Evolutionary conservation across 1,140 invertebrate genomes (phyloP), one percentile per base, ranked within the genome.

Genomic region (Lordiphosa mommai): DNA sequence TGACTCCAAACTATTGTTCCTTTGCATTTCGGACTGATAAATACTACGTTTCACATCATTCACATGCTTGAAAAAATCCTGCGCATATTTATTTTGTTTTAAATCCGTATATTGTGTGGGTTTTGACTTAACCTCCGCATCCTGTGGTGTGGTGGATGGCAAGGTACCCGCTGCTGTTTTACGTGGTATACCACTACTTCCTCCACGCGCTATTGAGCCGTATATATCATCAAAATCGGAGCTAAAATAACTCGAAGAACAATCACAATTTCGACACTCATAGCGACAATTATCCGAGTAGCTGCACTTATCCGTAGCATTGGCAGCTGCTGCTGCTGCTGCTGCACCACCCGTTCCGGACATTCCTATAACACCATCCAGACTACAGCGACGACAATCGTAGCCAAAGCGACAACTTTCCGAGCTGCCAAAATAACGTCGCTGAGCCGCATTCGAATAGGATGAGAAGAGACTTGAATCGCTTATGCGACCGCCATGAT

Each of bases 31-130:
- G 0, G 87, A 85, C 10, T 88, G 86, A 40, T 88, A 89, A n/a
- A 87, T 88, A 43, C 86, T 87, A 2, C 87, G 77, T 48, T 89
- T 89, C 0, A 89, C 88, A 67, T 89, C 88, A 33, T 86, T 88
- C 0, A 89, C 85, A 56, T 89, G 88, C 43, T 89, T 89, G 12
- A 89, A 88, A 30, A 89, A 89, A 32, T 89, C 88, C 58, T 89
- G 74, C 0, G 88, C 88, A 14, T 89, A 89, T 38, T 88, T 87
- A 32, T 85, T 89, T 30, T 89, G 82, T 27, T 89, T 89, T 0
- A 87, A 49, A 40, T 88, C 86, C 13, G 38, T n/a, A 32, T 38
- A 43, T 9, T 64, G 61, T 13, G 32, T 14, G 0, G 63, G 32
- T 17, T 55, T 40, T 14, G 34, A 59, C 32, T 50, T 44, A 4